These are phyloP conservation scores for Coreius guichenoti DNA, from an alignment of 2,797 vertebrate species.

Conservation along the genomic window DNA sequence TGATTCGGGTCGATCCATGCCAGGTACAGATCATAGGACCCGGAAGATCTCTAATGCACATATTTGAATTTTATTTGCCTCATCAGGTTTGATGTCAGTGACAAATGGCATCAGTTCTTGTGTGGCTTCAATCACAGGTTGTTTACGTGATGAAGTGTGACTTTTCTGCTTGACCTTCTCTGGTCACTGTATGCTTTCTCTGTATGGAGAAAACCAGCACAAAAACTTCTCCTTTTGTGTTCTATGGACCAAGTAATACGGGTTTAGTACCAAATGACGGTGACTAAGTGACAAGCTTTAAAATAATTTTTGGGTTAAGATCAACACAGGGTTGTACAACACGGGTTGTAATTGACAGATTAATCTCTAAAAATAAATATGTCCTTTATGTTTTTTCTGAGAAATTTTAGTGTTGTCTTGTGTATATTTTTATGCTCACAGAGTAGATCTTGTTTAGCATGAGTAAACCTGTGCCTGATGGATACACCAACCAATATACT, in stretches of 20 bases:
- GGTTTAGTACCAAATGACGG: background rate
- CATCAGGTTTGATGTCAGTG: background rate
- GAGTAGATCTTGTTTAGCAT: background rate
- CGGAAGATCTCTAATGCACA: background rate
- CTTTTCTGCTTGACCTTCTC: background rate
- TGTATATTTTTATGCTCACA: background rate
- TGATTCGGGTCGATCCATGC: background rate
- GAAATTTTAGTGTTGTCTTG: background rate
- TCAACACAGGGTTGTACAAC: background rate
- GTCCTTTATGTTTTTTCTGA: background rate
- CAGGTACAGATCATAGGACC: background rate
- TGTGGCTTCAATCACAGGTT: background rate
- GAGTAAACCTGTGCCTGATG: slow-evolving; percentile 70
- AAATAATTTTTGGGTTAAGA: background rate
- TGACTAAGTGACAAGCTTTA: background rate
- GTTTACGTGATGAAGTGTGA: background rate
- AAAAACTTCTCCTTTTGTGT: background rate
- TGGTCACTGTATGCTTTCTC: background rate
- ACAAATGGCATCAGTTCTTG: background rate
- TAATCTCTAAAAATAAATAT: background rate
- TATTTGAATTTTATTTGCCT: background rate
- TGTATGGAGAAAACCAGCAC: background rate
- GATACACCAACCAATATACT: slow-evolving; percentile 73
- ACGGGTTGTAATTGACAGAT: too few species aligned
- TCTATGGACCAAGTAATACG: background rate